Percentiles rank a stretch among this genome's conserved stretches.
phyloP scores from a whole-genome alignment of 2,888 invertebrate genomes.

The Dicyrtoma fusca region DNA sequence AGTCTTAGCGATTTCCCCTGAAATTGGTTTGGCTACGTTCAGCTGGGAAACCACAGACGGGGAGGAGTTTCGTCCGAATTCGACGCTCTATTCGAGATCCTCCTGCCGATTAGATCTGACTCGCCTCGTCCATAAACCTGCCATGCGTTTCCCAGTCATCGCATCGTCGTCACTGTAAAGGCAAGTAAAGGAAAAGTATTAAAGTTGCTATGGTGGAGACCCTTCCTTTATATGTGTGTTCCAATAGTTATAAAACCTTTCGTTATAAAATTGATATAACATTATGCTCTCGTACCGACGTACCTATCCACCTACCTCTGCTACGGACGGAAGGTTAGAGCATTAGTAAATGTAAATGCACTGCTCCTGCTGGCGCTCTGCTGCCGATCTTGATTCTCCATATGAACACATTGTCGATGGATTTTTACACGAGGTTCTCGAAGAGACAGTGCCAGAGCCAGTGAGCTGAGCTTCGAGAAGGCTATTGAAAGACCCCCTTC shows the following conservation, averaged over 20 bases:
- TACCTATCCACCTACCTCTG: no score
- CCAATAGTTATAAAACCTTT: background rate
- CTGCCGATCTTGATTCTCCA: constrained; percentile 7
- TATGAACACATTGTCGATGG: constrained; percentile 10
- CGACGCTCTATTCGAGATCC: constrained; percentile 53
- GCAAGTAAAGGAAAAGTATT: no score
- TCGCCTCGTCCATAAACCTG: constrained; percentile 53
- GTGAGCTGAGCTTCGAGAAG: background rate
- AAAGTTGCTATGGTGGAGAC: constrained; percentile 25
- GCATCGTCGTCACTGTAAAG: background rate
- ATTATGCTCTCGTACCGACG: no score
- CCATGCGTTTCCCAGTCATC: constrained; percentile 36
- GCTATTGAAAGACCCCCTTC: constrained; percentile 6
- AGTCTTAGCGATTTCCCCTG: background rate
- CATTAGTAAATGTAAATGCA: background rate
- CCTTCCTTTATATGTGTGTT: background rate
- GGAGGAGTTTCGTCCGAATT: constrained; percentile 24
- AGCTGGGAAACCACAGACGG: constrained; percentile 33
- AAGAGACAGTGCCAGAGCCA: background rate
- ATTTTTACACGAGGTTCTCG: no score
- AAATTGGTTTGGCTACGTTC: constrained; percentile 22
- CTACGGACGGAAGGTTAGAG: constrained; percentile 4
- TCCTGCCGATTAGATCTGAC: constrained; percentile 56
- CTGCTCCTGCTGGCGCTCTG: background rate
- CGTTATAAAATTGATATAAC: background rate